These are phyloP conservation scores for Serranus cabrilla DNA, from an alignment of 2,797 vertebrate species.

Conservation along the genomic window DNA sequence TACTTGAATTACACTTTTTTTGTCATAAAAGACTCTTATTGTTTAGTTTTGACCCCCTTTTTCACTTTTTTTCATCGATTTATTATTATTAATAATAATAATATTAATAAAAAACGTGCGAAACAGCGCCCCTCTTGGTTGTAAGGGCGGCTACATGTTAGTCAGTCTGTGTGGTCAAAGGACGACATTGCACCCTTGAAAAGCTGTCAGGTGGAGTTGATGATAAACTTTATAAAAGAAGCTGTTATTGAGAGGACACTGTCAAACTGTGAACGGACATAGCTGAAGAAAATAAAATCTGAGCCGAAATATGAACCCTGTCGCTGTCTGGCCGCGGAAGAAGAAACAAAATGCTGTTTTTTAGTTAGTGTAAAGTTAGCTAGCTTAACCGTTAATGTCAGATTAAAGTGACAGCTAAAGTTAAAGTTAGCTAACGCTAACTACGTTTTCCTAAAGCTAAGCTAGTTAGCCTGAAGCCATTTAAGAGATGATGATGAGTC, in stretches of 20 bases:
- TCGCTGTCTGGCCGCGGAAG: no score
- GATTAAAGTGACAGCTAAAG: no score
- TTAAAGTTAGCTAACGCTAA: no score
- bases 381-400: no score
- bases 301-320: not conserved
- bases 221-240: not conserved
- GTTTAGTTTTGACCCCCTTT: not conserved
- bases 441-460: no score
- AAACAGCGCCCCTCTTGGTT: slow-evolving; percentile 32
- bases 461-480: no score
- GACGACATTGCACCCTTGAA: not conserved
- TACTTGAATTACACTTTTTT: no score
- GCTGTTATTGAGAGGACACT: no score
- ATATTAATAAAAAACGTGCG: not conserved
- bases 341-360: not conserved
- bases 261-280: not conserved
- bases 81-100: no score
- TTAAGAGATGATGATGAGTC: no score
- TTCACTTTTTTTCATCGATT: not conserved
- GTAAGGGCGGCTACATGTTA: not conserved
- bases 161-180: not conserved
- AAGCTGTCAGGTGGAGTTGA: not conserved
- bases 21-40: not conserved
- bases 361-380: not conserved
- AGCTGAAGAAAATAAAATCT: no score